Base-by-base conservation (phyloP, 2,888 invertebrate species). In the Calameuta idolon region DNA sequence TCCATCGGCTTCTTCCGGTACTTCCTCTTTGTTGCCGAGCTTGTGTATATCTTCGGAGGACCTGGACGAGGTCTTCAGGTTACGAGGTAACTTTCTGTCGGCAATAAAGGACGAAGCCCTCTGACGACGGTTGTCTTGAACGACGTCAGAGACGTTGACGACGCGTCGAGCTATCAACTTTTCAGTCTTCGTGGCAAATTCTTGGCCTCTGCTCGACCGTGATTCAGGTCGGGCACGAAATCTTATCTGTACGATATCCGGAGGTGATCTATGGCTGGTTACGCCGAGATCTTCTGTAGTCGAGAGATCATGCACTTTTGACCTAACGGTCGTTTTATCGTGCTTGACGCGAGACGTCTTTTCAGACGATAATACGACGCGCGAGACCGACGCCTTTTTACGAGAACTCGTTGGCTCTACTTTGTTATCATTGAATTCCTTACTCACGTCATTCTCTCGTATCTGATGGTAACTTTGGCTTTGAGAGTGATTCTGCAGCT, bases 71-170 rank as follows among this genome's bases (percentile, higher is more conserved):
- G 80, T 55, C 34, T 75, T 81, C 37, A 77, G 55, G 15, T 75
- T 74, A 74, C 78, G 78, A 23, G 33, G 81, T 69, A 75, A 74
- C 75, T 83, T 79, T 75, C 87, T 79, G 76, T 86, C 83, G 80
- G 82, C 81, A 76, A 89, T 87, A 80, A 89, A 89, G 34, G 88
- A 89, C n/a, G 87, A 85, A 4, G 89, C 88, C 31, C 85, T 78
- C 9, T 82, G 23, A 81, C 76, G 11, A 88, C 82, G 5, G 85
- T 30, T 31, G 31, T 71, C 71, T 30, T 12, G 71, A 34, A 3
- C 11, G 71, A 23, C n/a, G 71, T 71, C 71, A 12, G 71, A 71
- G 71, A 30, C 31, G 31, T 31, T 12, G 31, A 34, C 31, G 31
- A 34, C 31, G 11, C 86, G 81, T 34, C 84, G 82, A 0, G 85